phyloP scores from a whole-genome alignment of 2,113 vertebrate species.

The Excalfactoria chinensis region DNA sequence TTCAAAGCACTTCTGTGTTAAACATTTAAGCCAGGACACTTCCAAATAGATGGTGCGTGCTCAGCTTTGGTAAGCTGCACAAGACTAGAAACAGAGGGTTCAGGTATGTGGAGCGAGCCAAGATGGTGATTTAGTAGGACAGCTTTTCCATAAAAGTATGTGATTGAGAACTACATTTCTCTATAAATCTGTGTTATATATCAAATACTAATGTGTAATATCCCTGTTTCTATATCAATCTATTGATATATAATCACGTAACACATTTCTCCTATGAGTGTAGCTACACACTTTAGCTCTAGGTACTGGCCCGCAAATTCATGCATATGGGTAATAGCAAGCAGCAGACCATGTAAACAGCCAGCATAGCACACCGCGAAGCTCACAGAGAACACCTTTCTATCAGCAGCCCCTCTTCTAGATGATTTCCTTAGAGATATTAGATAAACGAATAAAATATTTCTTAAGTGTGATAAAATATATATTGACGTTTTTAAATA shows the following conservation, averaged over 20 bases:
- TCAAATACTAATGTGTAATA: slow-evolving; percentile 61
- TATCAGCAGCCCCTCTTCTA: slow-evolving; percentile 11
- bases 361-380: slow-evolving; percentile 59
- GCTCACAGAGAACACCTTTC: slow-evolving; percentile 30
- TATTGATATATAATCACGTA: slow-evolving; percentile 62
- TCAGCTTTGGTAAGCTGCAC: slow-evolving; percentile 19
- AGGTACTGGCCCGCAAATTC: slow-evolving; percentile 57
- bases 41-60: background rate
- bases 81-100: slow-evolving; percentile 13
- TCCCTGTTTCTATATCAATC: slow-evolving; percentile 56
- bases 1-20: background rate
- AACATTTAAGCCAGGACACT: background rate
- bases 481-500: slow-evolving; percentile 23
- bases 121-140: slow-evolving; percentile 51
- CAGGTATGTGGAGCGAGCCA: slow-evolving; percentile 38
- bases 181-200: slow-evolving; percentile 61
- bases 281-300: slow-evolving; percentile 66
- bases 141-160: slow-evolving; percentile 58
- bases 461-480: slow-evolving; percentile 25
- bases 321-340: slow-evolving; percentile 55
- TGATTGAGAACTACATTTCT: slow-evolving; percentile 62
- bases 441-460: slow-evolving; percentile 36
- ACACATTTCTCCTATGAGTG: slow-evolving; percentile 25
- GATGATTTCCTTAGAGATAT: slow-evolving; percentile 42
- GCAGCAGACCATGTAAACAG: slow-evolving; percentile 70